Evolutionary conservation across 2,797 vertebrate species (phyloP), one percentile per base, ranked within the genome.

Genomic region (Nannoperca obscura): DNA sequence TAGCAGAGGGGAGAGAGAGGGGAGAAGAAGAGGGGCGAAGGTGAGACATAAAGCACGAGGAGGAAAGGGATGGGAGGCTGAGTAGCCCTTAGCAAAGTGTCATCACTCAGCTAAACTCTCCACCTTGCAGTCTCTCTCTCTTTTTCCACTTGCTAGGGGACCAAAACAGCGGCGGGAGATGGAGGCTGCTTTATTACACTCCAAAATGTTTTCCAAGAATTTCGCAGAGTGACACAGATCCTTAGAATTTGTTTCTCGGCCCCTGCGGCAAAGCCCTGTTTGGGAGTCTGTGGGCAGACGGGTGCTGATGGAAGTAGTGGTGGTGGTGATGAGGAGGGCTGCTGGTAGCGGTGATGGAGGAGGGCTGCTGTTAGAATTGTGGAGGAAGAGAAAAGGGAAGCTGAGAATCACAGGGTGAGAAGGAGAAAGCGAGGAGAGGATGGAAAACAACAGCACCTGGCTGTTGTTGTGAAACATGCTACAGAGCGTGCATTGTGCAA

Each of bases 81-180:
- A 80, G 80, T 63, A 15, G 78, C 79, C 85, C 40, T 83, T 10
- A 82, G 87, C 71, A 61, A 84, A 85, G 77, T 64, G 44, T 76
- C 81, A 86, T 83, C 74, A 71, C 78, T 83, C 80, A 85, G 82
- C 47, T 78, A 84, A 89, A 88, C 47, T 74, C 59, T 64, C 55
- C 79, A 62, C 36, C 47, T 74, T 38, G 34, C 50, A 54, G 79
- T 77, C 60, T 71, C 71, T 70, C 60, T 65, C 60, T 74, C 36
- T 65, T 80, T 83, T 85, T 74, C 62, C 55, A 55, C 70, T 80
- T 65, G 40, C 75, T 67, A 38, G 62, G 75, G 72, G 74, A 84
- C 61, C 65, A 50, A 74, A 89, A 63, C 76, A 74, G 68, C 24
- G 2, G 36, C 6, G 0, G 36, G 67, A 65, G 58, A 71, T 4